phyloP scores from a whole-genome alignment of 2,888 invertebrate genomes.

The Chesias legatella region DNA sequence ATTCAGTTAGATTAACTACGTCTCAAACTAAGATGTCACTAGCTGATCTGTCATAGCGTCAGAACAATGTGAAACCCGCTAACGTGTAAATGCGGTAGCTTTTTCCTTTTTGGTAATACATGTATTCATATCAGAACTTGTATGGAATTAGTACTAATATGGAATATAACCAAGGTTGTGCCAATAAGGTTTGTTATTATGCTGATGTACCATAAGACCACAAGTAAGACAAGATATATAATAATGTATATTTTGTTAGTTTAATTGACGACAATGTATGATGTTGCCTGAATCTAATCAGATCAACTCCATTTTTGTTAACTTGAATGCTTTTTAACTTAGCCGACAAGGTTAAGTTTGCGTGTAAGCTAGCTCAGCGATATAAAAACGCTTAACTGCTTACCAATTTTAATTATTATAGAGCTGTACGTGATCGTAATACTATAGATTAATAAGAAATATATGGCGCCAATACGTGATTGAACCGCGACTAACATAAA shows the following conservation, averaged over 20 bases:
- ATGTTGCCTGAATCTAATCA: too few relatives aligned
- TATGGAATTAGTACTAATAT: constrained; percentile 10
- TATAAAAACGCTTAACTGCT: constrained; percentile 6
- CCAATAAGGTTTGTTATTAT: background rate
- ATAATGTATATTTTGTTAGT: too few relatives aligned
- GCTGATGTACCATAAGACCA: too few relatives aligned
- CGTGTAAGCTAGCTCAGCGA: background rate
- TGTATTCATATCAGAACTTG: constrained; percentile 9
- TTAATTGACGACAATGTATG: too few relatives aligned
- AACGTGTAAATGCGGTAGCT: constrained; percentile 13
- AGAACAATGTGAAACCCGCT: too few relatives aligned
- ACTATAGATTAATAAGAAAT: background rate
- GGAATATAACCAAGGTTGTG: constrained; percentile 9
- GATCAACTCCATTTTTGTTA: too few relatives aligned
- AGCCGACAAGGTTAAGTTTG: background rate
- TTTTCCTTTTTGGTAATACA: constrained; percentile 15
- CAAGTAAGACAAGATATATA: too few relatives aligned
- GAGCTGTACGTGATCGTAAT: constrained; percentile 10
- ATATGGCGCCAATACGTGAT: constrained; percentile 22
- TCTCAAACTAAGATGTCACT: too few relatives aligned
- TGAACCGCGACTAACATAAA: too few relatives aligned
- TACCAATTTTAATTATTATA: constrained; percentile 1
- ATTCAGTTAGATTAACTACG: too few relatives aligned
- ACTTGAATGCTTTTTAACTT: too few relatives aligned
- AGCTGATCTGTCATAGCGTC: too few relatives aligned